Percentiles rank a stretch among this genome's conserved stretches.
Conservation (phyloP, 1,140 invertebrate genomes). For the Hetaerina americana region DNA sequence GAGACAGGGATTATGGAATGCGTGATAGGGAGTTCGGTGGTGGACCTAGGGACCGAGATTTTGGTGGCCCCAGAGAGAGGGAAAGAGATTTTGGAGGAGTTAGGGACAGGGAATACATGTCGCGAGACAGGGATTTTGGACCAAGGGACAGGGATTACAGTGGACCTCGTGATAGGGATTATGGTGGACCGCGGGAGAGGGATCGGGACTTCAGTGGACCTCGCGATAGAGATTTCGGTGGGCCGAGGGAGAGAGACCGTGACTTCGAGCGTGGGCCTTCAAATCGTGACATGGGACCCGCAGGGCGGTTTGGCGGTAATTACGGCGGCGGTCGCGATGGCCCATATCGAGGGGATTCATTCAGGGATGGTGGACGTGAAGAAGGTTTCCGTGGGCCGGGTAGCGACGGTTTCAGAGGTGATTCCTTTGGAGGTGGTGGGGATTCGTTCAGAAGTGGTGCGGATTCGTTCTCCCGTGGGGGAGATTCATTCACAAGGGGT, state of each 20-base stretch:
- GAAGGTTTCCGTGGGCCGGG: background rate
- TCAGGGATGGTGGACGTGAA: background rate
- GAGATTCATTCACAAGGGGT: too few relatives aligned
- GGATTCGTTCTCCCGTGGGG: background rate
- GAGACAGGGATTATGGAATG: background rate
- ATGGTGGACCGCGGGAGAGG: constrained; percentile 16
- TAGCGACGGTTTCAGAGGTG: background rate
- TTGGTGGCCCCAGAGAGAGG: background rate
- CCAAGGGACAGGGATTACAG: constrained; percentile 32
- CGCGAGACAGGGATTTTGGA: constrained; percentile 28
- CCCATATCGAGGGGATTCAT: background rate
- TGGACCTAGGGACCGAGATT: background rate
- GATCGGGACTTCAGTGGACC: background rate
- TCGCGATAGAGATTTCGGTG: background rate
- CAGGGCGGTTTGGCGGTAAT: background rate
- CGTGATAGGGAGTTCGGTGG: background rate
- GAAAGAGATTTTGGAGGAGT: background rate
- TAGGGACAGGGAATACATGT: background rate
- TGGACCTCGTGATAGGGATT: constrained; percentile 26
- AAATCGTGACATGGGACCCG: background rate
- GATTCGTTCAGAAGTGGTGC: background rate
- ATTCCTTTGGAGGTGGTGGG: background rate
- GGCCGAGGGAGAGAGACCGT: background rate
- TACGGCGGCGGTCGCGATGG: background rate
- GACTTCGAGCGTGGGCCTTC: background rate